Percentiles rank a stretch among this genome's conserved stretches.
These are phyloP conservation scores for Pocota personata DNA, from an alignment of 2,888 invertebrate genomes.

Conservation along the genomic window DNA sequence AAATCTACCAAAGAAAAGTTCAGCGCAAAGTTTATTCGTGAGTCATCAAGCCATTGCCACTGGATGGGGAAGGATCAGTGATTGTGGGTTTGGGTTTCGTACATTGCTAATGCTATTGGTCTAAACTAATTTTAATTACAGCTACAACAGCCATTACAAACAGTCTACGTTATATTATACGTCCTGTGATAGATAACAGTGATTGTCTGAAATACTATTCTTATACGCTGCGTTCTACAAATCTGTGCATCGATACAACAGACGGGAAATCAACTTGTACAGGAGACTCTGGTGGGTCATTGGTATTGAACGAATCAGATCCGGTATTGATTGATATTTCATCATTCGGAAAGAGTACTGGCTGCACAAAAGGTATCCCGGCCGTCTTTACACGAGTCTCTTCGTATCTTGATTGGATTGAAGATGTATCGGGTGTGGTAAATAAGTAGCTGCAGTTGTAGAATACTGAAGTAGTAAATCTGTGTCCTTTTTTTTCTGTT, in stretches of 20 bases:
- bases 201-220: not conserved
- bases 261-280: conserved; percentile 75
- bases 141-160: not conserved
- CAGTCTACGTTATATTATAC: not conserved
- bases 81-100: not conserved
- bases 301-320: conserved; percentile 69
- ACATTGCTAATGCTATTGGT: not conserved
- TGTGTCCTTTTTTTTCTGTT: no score
- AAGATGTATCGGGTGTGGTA: not conserved
- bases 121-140: not conserved
- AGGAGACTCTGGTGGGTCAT: conserved; percentile 77
- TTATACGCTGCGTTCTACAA: not conserved
- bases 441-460: not conserved
- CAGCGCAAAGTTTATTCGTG: not conserved
- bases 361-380: not conserved
- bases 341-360: conserved; percentile 67
- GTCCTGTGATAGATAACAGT: not conserved
- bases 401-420: not conserved
- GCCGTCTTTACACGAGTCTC: not conserved
- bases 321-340: conserved; percentile 73
- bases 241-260: conserved; percentile 75
- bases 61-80: not conserved
- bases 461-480: no score
- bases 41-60: not conserved
- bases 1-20: not conserved